Percentiles rank a stretch among this genome's conserved stretches.
Evolutionary conservation across 2,888 invertebrate species (phyloP).

Genomic region (Allacma fusca): DNA sequence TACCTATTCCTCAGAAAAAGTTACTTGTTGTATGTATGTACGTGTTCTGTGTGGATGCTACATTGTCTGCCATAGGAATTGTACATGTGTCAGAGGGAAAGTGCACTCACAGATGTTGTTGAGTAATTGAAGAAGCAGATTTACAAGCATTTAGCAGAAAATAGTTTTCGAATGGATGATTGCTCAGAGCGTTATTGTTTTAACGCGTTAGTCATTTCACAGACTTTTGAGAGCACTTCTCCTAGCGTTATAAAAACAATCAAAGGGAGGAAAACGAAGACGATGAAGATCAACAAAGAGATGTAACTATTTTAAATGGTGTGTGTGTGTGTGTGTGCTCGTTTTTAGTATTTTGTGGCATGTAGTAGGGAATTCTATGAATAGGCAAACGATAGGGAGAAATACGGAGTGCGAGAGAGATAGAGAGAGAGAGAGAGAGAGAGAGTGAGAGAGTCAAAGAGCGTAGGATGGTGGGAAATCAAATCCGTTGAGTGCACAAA

Average conservation of each 20-base stretch:
- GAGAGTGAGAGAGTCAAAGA: not conserved
- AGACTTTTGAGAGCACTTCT: not conserved
- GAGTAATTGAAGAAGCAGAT: slow-evolving; percentile 11
- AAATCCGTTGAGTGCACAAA: slow-evolving; percentile 2
- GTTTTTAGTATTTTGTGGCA: not conserved
- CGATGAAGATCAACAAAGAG: not conserved
- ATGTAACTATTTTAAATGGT: not conserved
- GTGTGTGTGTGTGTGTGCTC: not conserved
- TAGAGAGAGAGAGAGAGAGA: not conserved
- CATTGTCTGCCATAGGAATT: too few species aligned
- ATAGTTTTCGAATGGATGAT: not conserved
- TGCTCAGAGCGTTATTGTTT: slow-evolving; percentile 11
- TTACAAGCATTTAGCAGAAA: slow-evolving; percentile 5
- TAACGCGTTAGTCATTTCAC: not conserved
- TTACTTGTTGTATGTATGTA: too few species aligned
- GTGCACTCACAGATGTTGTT: not conserved
- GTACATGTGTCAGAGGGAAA: not conserved
- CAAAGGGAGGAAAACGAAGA: not conserved
- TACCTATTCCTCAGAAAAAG: too few species aligned
- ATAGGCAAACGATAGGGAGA: too few species aligned
- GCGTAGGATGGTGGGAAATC: slow-evolving; percentile 5
- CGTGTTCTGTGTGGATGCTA: too few species aligned
- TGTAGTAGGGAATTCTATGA: not conserved
- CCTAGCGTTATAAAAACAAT: not conserved
- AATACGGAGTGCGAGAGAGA: not conserved